Evolutionary conservation across 2,113 vertebrate genomes (phyloP).

Genomic region (Dasyurus viverrinus): DNA sequence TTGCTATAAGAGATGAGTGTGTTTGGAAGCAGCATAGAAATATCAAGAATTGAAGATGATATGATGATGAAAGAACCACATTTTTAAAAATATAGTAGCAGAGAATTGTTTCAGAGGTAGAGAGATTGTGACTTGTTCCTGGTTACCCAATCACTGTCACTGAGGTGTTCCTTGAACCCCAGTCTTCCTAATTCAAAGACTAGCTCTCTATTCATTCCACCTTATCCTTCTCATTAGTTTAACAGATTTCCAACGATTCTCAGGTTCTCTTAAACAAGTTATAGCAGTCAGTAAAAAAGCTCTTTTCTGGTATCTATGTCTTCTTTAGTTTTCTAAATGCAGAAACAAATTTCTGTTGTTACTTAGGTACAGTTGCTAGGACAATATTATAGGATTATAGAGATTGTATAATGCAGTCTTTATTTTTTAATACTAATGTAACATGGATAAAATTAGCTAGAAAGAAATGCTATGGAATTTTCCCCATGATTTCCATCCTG

Average conservation of each 20-base stretch:
- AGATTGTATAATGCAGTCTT: not conserved
- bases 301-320: not conserved
- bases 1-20: not conserved
- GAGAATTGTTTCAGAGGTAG: not conserved
- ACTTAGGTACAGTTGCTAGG: constrained; percentile 39
- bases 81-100: not conserved
- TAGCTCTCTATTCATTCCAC: not conserved
- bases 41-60: not conserved
- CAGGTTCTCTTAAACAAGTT: not conserved
- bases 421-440: constrained; percentile 2
- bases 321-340: constrained; percentile 12
- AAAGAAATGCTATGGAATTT: constrained; percentile 29
- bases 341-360: constrained; percentile 23
- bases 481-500: not conserved
- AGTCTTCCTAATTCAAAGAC: not conserved
- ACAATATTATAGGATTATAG: constrained; percentile 29
- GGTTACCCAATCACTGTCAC: not conserved
- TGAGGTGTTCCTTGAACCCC: not conserved
- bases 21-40: not conserved
- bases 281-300: not conserved
- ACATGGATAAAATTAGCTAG: constrained; percentile 37
- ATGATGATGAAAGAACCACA: no score
- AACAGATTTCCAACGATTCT: no score
- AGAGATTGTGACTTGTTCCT: not conserved
- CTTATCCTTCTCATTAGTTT: not conserved